Evolutionary conservation across 2,888 invertebrate species (phyloP).

Genomic region (Conchocele bisecta): DNA sequence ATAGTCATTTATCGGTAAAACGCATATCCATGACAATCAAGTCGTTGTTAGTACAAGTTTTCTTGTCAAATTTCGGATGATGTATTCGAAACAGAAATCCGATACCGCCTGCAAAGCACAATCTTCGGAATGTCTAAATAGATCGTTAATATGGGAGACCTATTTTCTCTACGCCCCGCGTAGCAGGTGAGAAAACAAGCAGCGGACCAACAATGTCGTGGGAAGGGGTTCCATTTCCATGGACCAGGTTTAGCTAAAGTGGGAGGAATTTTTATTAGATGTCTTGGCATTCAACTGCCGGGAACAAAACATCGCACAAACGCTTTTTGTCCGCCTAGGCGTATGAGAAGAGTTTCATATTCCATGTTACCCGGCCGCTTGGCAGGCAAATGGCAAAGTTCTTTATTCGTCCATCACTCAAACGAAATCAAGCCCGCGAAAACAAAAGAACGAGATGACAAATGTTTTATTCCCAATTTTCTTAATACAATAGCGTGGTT

Average conservation of each 20-base stretch:
- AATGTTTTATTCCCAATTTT: conserved; percentile 15
- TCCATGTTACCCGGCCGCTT: conserved; percentile 39
- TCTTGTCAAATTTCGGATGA: conserved; percentile 62
- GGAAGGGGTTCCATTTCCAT: conserved; percentile 53
- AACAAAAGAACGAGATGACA: conserved; percentile 15
- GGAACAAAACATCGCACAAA: conserved; percentile 52
- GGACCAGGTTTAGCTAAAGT: conserved; percentile 50
- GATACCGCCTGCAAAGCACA: conserved; percentile 55
- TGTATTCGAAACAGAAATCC: conserved; percentile 44
- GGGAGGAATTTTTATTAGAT: conserved; percentile 60
- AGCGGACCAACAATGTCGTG: conserved; percentile 44
- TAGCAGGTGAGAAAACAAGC: conserved; percentile 56
- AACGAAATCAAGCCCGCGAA: conserved; percentile 35
- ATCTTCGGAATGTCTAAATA: conserved; percentile 49
- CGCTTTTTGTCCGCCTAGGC: conserved; percentile 41
- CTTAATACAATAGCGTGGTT: no score
- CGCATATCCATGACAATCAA: conserved; percentile 54
- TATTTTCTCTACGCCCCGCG: not conserved
- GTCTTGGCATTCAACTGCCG: conserved; percentile 39
- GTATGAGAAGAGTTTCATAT: conserved; percentile 45
- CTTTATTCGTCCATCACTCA: conserved; percentile 54
- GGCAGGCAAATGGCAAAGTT: conserved; percentile 31
- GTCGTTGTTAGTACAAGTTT: conserved; percentile 58
- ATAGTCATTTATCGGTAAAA: conserved; percentile 57
- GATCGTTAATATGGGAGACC: no score